phyloP scores from a whole-genome alignment of 2,797 vertebrate species.

The Ispidina lecontei region DNA sequence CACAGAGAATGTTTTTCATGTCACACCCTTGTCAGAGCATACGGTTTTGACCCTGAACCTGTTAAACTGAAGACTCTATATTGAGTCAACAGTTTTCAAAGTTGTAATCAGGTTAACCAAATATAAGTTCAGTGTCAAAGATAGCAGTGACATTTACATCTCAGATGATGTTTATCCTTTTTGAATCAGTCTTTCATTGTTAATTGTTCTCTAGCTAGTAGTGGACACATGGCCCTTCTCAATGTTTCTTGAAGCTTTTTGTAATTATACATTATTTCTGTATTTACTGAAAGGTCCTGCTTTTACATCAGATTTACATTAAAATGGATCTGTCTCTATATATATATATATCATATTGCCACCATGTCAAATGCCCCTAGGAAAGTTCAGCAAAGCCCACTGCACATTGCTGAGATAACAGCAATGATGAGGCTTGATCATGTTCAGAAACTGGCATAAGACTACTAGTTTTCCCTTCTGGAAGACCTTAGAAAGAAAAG shows the following conservation, averaged over 20 bases:
- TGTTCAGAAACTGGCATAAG: background rate
- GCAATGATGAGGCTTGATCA: background rate
- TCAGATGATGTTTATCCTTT: background rate
- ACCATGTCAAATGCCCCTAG: background rate
- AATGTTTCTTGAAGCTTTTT: background rate
- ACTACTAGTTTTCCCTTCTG: background rate
- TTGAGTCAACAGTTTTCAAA: conserved; percentile 11
- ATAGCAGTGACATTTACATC: background rate
- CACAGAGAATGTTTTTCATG: background rate
- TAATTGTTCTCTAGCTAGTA: background rate
- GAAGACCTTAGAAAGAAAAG: background rate
- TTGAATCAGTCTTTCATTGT: background rate
- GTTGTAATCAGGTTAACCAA: conserved; percentile 13
- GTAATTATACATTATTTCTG: background rate
- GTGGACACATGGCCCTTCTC: background rate
- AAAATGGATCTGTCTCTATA: background rate
- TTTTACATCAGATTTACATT: background rate
- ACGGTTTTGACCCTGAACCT: conserved; percentile 32
- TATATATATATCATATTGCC: background rate
- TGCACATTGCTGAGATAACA: background rate
- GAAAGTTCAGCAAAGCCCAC: background rate
- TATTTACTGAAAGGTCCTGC: background rate
- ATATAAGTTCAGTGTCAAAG: background rate
- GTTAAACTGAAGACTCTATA: background rate
- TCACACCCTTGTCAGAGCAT: conserved; percentile 14